A percentile compares a stretch with the other conserved stretches of the same genome.
Conservation (phyloP, 2,797 vertebrate species). For the Picus viridis region DNA sequence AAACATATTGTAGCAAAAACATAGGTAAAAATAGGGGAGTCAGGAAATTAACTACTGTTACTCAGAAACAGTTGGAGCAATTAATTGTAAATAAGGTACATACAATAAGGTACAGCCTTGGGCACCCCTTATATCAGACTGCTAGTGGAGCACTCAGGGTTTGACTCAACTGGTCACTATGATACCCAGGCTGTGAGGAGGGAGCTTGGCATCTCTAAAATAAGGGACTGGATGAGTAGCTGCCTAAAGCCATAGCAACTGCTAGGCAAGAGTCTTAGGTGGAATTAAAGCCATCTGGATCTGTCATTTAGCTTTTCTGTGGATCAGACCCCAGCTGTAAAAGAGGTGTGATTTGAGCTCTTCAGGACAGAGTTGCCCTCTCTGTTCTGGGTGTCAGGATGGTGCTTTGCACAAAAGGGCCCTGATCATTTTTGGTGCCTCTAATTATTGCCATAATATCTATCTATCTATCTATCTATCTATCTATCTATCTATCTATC, state of each 20-base stretch:
- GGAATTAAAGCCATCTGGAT: constrained; percentile 32
- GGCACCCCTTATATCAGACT: accelerated
- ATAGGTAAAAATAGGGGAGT: constrained; percentile 13
- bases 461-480: too few relatives aligned
- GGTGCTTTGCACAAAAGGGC: neutral
- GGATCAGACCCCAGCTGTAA: neutral
- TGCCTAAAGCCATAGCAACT: constrained; percentile 4
- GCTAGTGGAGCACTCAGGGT: neutral
- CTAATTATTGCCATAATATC: neutral
- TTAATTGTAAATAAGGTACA: neutral
- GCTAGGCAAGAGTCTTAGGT: neutral
- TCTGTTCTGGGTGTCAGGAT: neutral
- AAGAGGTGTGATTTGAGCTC: neutral
- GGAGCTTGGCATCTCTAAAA: neutral
- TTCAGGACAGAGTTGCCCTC: neutral
- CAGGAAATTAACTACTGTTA: neutral
- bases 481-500: too few relatives aligned
- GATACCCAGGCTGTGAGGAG: neutral
- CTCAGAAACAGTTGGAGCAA: neutral
- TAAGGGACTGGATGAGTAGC: neutral
- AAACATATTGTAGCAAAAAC: constrained; percentile 22
- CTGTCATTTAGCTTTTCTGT: neutral
- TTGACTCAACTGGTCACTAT: accelerated
- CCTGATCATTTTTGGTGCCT: neutral
- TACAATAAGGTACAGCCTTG: neutral